Evolutionary conservation across 1,140 invertebrate genomes (phyloP), one percentile per base, ranked within the genome.

Genomic region (Drosophila bocki): DNA sequence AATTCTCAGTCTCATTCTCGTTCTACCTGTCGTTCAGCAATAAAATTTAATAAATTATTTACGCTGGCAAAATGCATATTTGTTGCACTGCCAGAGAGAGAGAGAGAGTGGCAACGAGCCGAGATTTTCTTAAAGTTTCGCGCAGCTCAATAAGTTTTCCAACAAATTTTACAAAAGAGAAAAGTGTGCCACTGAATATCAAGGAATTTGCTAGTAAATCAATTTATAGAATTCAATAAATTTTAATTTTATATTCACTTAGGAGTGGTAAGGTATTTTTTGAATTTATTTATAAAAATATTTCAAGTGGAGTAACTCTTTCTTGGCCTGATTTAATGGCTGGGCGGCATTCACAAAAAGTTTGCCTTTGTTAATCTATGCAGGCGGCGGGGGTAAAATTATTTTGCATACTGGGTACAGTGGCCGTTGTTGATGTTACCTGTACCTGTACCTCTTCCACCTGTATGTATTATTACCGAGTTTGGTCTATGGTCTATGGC

Each of bases 11-110:
- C 48, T 41, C 54, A 33, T 33, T 57, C 37, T 37, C 50, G 26
- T 75, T 63, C 26, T 41, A 75, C 69, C 69, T 82, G 80, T 78
- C 79, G 78, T 77, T 80, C 65, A 45, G 80, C 83, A 86, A 86
- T 86, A 86, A 86, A 86, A 86, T 87, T 70, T 87, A 74, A 86
- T 86, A 68, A 87, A 86, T 87, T 87, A 86, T 86, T 86, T 87
- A 86, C 51, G 62, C 56, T 64, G 65, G 39, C 62, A 78, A 86
- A 85, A 83, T 86, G 84, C 84, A 86, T 74, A 79, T 82, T 77
- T 76, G 72, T 76, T 54, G 71, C 57, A 70, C 68, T 35, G 61
- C 35, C 71, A 45, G 35, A 71, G 68, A 22, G 22, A 19, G 19
- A 19, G 19, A 22, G 1, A 6, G 26, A 37, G 12, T 3, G 17